Base-by-base conservation (phyloP, 2,888 invertebrate species). In the Trachelus troglodyta region DNA sequence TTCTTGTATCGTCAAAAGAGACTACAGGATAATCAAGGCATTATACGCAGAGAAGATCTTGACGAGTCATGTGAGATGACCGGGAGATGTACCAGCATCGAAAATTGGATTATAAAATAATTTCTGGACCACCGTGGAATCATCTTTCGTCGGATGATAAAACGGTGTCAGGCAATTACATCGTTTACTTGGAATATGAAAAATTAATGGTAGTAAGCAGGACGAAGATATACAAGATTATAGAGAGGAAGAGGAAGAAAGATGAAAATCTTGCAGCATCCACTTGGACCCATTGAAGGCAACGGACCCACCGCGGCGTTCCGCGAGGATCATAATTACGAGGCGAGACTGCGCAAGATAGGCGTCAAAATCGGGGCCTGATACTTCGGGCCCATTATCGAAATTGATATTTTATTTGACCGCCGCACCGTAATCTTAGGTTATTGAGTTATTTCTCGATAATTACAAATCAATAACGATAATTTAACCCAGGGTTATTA, bases 371-470 rank as follows among this genome's bases (percentile, higher is more conserved):
- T 90, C 87, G 87, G 86, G 85, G 85, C 85, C 82, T 76, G 81
- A 82, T 79, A 71, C 77, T 79, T 75, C 77, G 80, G 85, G 85
- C 83, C 88, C 86, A 91, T 90, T 89, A 90, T 86, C 89, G 86
- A 90, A 90, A 90, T 91, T 90, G 90, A 91, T 91, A 91, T 90
- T 90, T 90, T 89, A 90, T 90, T 40, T 87, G 89, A 89, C n/a
- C 74, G 33, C 30, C 69, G 40, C 37, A 79, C 82, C 81, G 80
- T 81, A 83, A 85, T 85, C 82, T 82, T 71, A 78, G 83, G 83
- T 88, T 89, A 90, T 90, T 89, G 90, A 90, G 88, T 89, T 88
- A 89, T 90, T 89, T 88, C 86, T 79, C 83, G 85, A 87, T 87
- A 88, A 90, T 90, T 87, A 87, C 86, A 86, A 87, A 89, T 87